Conservation (phyloP, 2,113 vertebrate genomes). For the Numenius arquata region DNA sequence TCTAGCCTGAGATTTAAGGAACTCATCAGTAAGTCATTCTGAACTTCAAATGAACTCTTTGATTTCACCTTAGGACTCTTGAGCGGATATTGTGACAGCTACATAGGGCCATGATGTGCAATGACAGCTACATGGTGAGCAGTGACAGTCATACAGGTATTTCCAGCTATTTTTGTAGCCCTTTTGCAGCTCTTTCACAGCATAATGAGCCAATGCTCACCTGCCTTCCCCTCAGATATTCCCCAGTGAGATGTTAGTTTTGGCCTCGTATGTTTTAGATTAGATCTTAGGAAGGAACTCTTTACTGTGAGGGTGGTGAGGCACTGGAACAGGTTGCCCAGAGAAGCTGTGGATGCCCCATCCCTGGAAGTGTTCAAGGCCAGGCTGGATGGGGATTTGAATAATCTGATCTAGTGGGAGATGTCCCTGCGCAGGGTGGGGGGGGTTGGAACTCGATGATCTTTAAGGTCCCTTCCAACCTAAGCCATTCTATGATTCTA, state of each 20-base stretch:
- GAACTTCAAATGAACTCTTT: neutral
- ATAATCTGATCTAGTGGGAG: neutral
- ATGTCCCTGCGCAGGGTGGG: neutral
- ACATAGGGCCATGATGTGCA: neutral
- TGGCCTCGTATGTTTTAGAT: neutral
- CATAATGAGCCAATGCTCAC: neutral
- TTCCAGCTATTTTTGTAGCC: neutral
- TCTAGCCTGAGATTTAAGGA: neutral
- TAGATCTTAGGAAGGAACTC: neutral
- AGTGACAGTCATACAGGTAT: neutral
- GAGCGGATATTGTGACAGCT: neutral
- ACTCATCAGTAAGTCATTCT: neutral
- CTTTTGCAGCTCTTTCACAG: neutral
- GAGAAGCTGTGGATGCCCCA: neutral
- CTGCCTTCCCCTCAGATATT: neutral
- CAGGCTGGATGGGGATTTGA: neutral
- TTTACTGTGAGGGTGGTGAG: neutral
- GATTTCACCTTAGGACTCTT: neutral
- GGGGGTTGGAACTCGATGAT: neutral
- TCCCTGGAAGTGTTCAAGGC: neutral
- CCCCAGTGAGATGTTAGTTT: neutral
- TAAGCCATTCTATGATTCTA: neutral
- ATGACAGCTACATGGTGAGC: neutral
- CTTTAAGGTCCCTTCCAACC: neutral
- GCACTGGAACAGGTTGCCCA: neutral